phyloP scores from a whole-genome alignment of 1,140 invertebrate species.

The Gryon sp. region DNA sequence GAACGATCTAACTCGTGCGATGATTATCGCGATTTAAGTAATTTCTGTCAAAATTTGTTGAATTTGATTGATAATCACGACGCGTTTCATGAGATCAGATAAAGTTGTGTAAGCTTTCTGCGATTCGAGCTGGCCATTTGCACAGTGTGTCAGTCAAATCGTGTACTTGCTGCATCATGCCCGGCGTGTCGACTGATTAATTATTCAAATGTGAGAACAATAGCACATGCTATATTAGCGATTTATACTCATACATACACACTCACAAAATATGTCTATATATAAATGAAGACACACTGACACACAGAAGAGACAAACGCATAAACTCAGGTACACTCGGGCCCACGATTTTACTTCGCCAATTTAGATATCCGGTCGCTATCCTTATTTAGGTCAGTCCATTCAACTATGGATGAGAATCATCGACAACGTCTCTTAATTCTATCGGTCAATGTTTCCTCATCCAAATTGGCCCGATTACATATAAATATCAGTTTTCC shows the following conservation, averaged over 20 bases:
- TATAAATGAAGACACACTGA: too few species aligned
- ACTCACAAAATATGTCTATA: too few species aligned
- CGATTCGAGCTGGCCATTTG: constrained; percentile 32
- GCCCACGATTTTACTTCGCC: constrained; percentile 59
- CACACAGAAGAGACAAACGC: too few species aligned
- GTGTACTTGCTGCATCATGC: constrained; percentile 58
- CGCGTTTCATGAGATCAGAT: constrained; percentile 12
- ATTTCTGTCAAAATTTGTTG: constrained; percentile 6
- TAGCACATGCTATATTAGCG: constrained; percentile 48
- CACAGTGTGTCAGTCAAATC: constrained; percentile 40
- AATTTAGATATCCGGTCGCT: constrained; percentile 67
- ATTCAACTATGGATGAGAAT: constrained; percentile 49
- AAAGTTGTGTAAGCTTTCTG: background rate
- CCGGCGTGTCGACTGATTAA: constrained; percentile 62
- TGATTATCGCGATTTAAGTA: too few species aligned
- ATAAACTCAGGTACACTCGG: too few species aligned
- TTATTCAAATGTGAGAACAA: constrained; percentile 70
- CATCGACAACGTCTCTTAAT: constrained; percentile 55
- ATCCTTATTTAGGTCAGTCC: constrained; percentile 51
- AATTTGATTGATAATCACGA: too few species aligned
- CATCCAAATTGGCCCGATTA: constrained; percentile 30
- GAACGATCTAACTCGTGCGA: too few species aligned
- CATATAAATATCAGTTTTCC: constrained; percentile 20
- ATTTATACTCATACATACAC: constrained; percentile 19
- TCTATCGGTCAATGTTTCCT: constrained; percentile 58